Evolutionary conservation across 37 sponge, comb jelly and placozoan species (phyloP).

Genomic region (Diacarnus erythraeanus): DNA sequence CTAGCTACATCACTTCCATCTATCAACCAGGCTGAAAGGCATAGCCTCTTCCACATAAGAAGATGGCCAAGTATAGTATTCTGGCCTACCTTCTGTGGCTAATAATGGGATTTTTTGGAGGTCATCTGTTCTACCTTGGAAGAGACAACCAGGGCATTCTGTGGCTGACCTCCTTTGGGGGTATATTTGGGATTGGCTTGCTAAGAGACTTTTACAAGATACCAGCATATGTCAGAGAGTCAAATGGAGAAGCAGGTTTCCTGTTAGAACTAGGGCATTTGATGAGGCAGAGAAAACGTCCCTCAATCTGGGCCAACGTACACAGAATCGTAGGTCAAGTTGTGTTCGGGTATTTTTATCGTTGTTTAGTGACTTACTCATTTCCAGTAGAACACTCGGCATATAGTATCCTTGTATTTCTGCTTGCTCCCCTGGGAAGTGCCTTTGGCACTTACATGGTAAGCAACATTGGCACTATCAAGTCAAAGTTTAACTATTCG

Average conservation of each 20-base stretch:
- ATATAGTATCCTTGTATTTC: background rate
- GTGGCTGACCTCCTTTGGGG: slow-evolving; percentile 76
- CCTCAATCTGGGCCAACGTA: slow-evolving; percentile 21
- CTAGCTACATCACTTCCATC: too few species aligned
- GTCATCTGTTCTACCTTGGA: slow-evolving; percentile 89
- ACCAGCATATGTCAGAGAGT: slow-evolving; percentile 72
- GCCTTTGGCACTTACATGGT: slow-evolving; percentile 81
- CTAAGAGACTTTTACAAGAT: slow-evolving; percentile 73
- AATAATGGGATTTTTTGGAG: slow-evolving; percentile 70
- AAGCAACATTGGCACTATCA: slow-evolving; percentile 63
- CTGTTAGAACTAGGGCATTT: background rate
- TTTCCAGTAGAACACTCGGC: slow-evolving; percentile 45
- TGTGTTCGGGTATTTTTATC: slow-evolving; percentile 50
- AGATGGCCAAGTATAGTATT: slow-evolving; percentile 46
- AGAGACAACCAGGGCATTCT: slow-evolving; percentile 79
- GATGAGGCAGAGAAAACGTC: background rate
- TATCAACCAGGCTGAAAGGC: too few species aligned
- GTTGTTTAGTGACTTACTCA: slow-evolving; percentile 33
- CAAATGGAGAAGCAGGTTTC: slow-evolving; percentile 52
- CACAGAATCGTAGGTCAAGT: slow-evolving; percentile 61
- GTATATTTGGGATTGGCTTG: slow-evolving; percentile 75
- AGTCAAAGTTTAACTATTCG: slow-evolving; percentile 25
- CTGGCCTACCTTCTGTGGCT: slow-evolving; percentile 83
- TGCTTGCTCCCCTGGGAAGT: slow-evolving; percentile 71
- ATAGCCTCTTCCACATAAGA: too few species aligned